A percentile compares a stretch with the other conserved stretches of the same genome.
These are phyloP conservation scores for Agrypnus murinus DNA, from an alignment of 2,888 invertebrate species.

Conservation along the genomic window DNA sequence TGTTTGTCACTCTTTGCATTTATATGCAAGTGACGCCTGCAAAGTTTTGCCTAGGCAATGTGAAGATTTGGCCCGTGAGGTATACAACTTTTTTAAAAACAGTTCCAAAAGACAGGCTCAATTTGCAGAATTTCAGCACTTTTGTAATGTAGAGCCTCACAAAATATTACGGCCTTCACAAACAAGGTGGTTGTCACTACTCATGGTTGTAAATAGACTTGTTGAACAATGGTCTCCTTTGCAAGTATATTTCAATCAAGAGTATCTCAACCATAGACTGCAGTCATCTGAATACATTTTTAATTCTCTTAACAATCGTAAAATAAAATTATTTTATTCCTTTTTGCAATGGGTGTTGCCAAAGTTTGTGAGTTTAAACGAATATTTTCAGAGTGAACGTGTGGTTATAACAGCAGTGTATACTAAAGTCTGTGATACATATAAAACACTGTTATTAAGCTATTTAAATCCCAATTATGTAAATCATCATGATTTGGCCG, in stretches of 20 bases:
- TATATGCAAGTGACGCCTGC: constrained; percentile 3
- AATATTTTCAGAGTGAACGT: neutral
- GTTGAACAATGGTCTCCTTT: constrained; percentile 17
- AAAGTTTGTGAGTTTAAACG: neutral
- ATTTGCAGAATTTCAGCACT: constrained; percentile 12
- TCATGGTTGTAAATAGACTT: constrained; percentile 9
- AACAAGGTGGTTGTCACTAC: constrained; percentile 23
- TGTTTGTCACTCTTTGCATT: neutral
- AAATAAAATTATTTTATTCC: neutral
- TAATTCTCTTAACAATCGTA: neutral
- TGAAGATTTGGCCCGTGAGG: neutral
- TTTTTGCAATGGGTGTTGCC: neutral
- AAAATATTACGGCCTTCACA: constrained; percentile 10
- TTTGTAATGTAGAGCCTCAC: constrained; percentile 6
- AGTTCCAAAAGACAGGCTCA: constrained; percentile 11
- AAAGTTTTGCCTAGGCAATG: neutral
- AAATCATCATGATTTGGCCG: too few relatives aligned
- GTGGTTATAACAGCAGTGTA: neutral
- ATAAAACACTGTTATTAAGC: neutral
- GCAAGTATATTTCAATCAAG: neutral
- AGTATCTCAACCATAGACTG: neutral
- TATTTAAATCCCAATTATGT: too few relatives aligned
- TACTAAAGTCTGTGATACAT: neutral
- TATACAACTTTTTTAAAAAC: neutral
- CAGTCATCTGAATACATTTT: constrained; percentile 6